Evolutionary conservation across 2,888 invertebrate species (phyloP).

Genomic region (Arge pagana): DNA sequence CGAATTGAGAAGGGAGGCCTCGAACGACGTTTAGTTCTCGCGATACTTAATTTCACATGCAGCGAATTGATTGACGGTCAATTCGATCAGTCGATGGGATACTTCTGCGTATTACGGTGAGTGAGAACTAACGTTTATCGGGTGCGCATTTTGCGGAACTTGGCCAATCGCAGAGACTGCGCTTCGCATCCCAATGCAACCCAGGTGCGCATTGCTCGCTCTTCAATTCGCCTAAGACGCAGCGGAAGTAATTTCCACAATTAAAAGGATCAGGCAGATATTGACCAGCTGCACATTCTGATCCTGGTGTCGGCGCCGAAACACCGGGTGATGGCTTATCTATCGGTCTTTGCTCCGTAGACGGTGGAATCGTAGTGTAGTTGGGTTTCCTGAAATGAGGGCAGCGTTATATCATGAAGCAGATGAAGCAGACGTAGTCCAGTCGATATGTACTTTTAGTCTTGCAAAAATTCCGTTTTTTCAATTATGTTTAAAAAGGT

Average conservation of each 20-base stretch:
- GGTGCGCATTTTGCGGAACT: conserved; percentile 69
- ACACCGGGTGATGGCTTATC: conserved; percentile 23
- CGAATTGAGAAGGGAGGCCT: too few species aligned
- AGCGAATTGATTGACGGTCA: too few species aligned
- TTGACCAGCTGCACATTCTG: conserved; percentile 57
- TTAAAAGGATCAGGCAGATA: conserved; percentile 67
- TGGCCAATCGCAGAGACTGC: conserved; percentile 82
- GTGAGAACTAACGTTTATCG: conserved; percentile 45
- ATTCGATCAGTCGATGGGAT: too few species aligned
- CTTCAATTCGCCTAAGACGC: conserved; percentile 72
- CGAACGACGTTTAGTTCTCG: too few species aligned
- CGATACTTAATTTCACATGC: too few species aligned
- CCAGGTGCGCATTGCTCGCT: conserved; percentile 80
- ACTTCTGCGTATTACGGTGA: too few species aligned
- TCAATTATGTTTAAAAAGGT: conserved; percentile 46
- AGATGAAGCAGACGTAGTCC: too few species aligned
- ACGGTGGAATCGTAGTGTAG: conserved; percentile 39
- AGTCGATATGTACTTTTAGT: too few species aligned
- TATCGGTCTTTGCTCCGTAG: too few species aligned
- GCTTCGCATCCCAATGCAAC: conserved; percentile 75
- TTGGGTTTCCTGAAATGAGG: neutral
- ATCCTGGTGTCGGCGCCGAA: conserved; percentile 39
- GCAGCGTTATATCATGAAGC: too few species aligned
- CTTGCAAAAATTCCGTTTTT: too few species aligned
- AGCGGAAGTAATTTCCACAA: conserved; percentile 78